Percentiles rank a stretch among this genome's conserved stretches.
phyloP scores from a whole-genome alignment of 1,140 invertebrate species.

The Parasteatoda tepidariorum region DNA sequence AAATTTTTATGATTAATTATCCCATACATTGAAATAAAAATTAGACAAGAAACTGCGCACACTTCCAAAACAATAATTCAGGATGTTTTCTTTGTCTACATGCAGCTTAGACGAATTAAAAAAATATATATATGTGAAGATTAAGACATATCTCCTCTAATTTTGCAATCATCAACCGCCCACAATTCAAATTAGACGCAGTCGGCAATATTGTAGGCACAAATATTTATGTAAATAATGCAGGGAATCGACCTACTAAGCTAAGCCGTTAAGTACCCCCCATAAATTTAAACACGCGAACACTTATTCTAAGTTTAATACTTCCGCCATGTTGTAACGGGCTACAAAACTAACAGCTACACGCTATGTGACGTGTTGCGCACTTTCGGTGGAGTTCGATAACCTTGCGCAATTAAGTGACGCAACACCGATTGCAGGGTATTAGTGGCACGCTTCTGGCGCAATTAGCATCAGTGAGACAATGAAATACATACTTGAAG shows the following conservation, averaged over 20 bases:
- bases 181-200: too few relatives aligned
- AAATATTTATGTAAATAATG: not conserved
- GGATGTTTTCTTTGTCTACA: too few relatives aligned
- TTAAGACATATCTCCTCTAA: too few relatives aligned
- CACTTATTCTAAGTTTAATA: not conserved
- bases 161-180: too few relatives aligned
- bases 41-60: too few relatives aligned
- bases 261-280: not conserved
- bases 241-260: constrained; percentile 15
- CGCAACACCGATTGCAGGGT: constrained; percentile 1
- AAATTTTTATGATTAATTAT: too few relatives aligned
- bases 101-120: too few relatives aligned
- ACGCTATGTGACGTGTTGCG: constrained; percentile 24
- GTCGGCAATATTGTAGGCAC: too few relatives aligned
- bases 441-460: not conserved
- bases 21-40: too few relatives aligned
- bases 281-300: not conserved
- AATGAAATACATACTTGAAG: constrained; percentile 12
- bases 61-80: too few relatives aligned
- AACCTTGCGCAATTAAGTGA: constrained; percentile 14
- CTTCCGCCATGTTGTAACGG: constrained; percentile 47
- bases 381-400: constrained; percentile 10
- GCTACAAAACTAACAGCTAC: not conserved
- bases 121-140: too few relatives aligned
- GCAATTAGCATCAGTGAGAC: constrained; percentile 33